These are phyloP conservation scores for Meleagris gallopavo DNA, from an alignment of 2,113 vertebrate genomes.

Conservation along the genomic window DNA sequence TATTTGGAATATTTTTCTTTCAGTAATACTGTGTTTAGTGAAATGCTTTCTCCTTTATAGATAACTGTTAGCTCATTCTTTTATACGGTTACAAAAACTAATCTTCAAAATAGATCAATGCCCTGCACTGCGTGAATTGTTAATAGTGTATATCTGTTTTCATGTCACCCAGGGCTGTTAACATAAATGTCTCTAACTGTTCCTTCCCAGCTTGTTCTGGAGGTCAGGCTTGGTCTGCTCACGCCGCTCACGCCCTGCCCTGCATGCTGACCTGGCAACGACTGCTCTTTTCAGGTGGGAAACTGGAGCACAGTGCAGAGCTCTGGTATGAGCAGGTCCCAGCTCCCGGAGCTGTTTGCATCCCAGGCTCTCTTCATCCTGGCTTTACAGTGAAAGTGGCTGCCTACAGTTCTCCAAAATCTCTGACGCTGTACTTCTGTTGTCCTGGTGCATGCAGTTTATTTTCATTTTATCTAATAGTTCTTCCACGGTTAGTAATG, in stretches of 20 bases:
- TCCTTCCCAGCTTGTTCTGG: slow-evolving; percentile 6
- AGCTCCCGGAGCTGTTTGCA: background rate
- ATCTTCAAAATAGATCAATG: background rate
- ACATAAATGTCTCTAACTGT: background rate
- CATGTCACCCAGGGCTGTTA: slow-evolving; percentile 8
- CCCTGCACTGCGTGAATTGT: background rate
- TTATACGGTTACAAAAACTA: background rate
- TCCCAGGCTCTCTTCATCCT: background rate
- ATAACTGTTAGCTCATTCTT: background rate
- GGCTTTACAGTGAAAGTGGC: background rate
- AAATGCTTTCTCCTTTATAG: background rate
- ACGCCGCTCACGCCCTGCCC: background rate
- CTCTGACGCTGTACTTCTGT: fast-evolving
- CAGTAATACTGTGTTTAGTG: background rate
- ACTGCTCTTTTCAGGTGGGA: slow-evolving; percentile 33
- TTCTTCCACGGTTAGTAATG: background rate
- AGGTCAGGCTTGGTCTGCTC: slow-evolving; percentile 16
- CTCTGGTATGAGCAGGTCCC: background rate
- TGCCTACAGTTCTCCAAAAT: background rate
- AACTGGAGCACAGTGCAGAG: background rate
- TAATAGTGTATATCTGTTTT: background rate
- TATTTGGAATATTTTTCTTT: background rate
- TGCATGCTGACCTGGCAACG: background rate
- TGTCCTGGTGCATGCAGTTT: background rate
- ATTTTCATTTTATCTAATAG: background rate